Conservation (phyloP, 1,140 invertebrate genomes). For the Frieseomelitta varia region DNA sequence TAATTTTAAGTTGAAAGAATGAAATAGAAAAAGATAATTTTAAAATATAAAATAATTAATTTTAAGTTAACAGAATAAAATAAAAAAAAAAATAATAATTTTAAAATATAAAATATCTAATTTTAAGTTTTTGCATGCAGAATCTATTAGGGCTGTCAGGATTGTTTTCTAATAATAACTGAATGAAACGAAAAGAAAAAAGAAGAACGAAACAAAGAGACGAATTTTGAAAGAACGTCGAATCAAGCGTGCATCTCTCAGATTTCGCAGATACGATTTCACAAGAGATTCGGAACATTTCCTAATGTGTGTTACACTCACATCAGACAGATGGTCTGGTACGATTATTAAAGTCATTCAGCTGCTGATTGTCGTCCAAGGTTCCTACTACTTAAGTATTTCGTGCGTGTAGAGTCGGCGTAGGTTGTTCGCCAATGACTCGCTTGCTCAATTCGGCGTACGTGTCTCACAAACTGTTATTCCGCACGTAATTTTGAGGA, state of each 20-base stretch:
- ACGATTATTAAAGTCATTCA: conserved; percentile 76
- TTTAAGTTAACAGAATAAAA: no score
- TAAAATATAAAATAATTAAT: no score
- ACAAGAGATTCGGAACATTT: neutral
- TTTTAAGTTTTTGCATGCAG: no score
- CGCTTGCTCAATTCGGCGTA: conserved; percentile 52
- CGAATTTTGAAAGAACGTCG: neutral
- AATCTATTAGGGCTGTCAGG: no score
- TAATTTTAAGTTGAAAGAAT: neutral
- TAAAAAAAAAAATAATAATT: no score
- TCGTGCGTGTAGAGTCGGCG: conserved; percentile 55
- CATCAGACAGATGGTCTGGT: conserved; percentile 52
- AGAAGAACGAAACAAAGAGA: neutral
- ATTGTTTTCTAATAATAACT: neutral
- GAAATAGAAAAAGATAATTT: no score
- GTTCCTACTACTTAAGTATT: conserved; percentile 73
- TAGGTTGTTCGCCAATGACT: conserved; percentile 62
- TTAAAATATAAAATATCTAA: no score
- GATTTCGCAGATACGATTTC: conserved; percentile 7
- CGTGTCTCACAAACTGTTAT: conserved; percentile 26
- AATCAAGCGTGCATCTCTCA: neutral
- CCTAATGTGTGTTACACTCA: conserved; percentile 15
- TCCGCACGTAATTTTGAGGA: neutral
- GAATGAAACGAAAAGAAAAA: neutral
- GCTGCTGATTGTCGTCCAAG: conserved; percentile 74